Evolutionary conservation across 2,797 vertebrate species (phyloP).

Genomic region (Mergus octosetaceus): DNA sequence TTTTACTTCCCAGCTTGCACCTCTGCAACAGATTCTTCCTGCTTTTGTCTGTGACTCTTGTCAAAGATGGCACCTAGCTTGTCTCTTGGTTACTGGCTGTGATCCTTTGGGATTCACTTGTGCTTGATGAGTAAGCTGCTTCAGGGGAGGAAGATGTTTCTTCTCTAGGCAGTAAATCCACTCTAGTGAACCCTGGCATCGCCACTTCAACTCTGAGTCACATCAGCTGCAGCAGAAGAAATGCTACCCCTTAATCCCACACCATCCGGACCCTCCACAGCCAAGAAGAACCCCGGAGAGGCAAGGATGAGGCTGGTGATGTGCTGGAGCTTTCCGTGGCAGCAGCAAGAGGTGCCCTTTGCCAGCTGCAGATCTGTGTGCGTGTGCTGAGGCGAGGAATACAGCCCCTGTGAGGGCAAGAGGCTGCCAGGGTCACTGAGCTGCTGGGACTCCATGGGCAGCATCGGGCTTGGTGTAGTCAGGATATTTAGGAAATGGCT

Average conservation of each 20-base stretch:
- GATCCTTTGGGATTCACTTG: slow-evolving; percentile 28
- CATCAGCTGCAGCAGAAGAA: not conserved
- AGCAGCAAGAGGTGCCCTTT: not conserved
- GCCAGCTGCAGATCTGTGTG: not conserved
- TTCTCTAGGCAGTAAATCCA: slow-evolving; percentile 5
- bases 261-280: not conserved
- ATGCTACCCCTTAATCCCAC: not conserved
- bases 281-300: not conserved
- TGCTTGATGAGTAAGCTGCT: slow-evolving; percentile 22
- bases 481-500: not conserved
- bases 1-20: not conserved
- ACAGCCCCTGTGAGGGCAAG: accelerated
- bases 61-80: slow-evolving; percentile 14
- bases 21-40: not conserved
- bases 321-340: not conserved
- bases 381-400: not conserved
- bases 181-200: not conserved
- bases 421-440: not conserved
- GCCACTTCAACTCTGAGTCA: not conserved
- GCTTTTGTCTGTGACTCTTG: not conserved
- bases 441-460: not conserved
- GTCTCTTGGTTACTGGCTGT: slow-evolving; percentile 51
- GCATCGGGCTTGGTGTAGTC: not conserved
- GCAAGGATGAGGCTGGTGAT: not conserved
- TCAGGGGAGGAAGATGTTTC: slow-evolving; percentile 5